Base-by-base conservation (phyloP, 1,140 invertebrate species). In the Elymnias hypermnestra region DNA sequence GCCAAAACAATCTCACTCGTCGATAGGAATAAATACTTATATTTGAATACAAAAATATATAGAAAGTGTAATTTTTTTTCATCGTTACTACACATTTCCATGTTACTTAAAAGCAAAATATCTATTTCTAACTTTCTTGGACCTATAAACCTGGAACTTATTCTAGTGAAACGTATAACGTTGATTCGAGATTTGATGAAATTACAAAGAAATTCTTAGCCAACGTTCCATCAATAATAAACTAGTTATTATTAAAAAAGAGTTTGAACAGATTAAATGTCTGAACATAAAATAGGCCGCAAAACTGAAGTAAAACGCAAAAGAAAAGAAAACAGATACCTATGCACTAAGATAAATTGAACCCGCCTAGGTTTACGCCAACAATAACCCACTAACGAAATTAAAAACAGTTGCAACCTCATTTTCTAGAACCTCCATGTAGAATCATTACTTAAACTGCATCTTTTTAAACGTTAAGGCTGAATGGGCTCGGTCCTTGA, bases 391-490 rank as follows among this genome's bases (percentile, higher is more conserved):
- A 81, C 73, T 81, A 77, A 75, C 73, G 56, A 75, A 73, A 81
- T 81, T 81, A 81, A 79, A 77, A 70, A 54, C 63, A 55, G 57
- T 50, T 63, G 53, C 58, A 71, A 66, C 66, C 66, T 66, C 66
- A 60, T 69, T 69, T 60, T 54, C 51, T 57, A 53, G 54, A 61
- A 60, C 55, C 51, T 65, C 57, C 61, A 62, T 62, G 68, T 62
- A 60, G 64, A 62, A 74, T 77, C 74, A 81, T 81, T 81, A 78
- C 76, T 81, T 76, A 81, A 71, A 72, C 68, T 72, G 61, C 72
- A 71, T 81, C 76, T 78, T 78, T 76, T 78, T 66, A 76, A 76
- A 71, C 68, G 71, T 48, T 68, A 68, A 61, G 72, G 57, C 50
- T 78, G 76, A 81, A 81, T 81, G 58, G 57, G 57, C 62, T 48